Conservation (phyloP, 2,797 vertebrate genomes). For the Craterocephalus amniculus region DNA sequence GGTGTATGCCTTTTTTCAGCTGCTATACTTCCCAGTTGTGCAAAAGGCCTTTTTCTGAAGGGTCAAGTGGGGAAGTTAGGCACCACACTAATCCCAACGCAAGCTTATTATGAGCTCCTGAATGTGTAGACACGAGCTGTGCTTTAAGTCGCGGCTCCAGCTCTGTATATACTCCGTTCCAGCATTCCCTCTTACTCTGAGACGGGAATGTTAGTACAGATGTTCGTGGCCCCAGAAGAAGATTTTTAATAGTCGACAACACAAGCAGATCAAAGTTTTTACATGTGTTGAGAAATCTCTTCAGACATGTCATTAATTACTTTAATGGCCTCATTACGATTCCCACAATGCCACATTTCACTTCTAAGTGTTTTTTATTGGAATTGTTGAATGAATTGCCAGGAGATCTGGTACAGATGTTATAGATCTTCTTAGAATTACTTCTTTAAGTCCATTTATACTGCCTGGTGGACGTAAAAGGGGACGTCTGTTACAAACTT, state of each 20-base stretch:
- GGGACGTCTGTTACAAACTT: too few relatives aligned
- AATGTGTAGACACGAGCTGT: constrained; percentile 56
- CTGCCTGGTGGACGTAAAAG: too few relatives aligned
- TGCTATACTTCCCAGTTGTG: constrained; percentile 37
- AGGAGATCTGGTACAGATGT: constrained; percentile 10
- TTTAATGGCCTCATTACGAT: not conserved
- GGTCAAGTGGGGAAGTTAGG: constrained; percentile 74
- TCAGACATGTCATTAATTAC: not conserved
- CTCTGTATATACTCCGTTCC: constrained; percentile 38
- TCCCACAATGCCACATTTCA: not conserved
- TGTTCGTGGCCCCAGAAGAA: not conserved
- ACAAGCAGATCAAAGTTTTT: not conserved
- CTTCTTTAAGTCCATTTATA: too few relatives aligned
- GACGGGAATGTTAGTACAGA: not conserved
- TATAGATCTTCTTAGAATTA: constrained; percentile 6
- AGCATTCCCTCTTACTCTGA: not conserved
- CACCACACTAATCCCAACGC: constrained; percentile 71
- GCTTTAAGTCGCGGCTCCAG: constrained; percentile 47
- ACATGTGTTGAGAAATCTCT: constrained; percentile 7
- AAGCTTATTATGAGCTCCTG: constrained; percentile 75
- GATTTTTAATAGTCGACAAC: not conserved
- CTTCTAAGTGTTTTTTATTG: not conserved
- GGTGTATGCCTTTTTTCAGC: constrained; percentile 43
- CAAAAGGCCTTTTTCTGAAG: constrained; percentile 54
- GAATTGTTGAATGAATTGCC: not conserved